These are phyloP conservation scores for Diachrysia chrysitis DNA, from an alignment of 2,888 invertebrate species.

Conservation along the genomic window DNA sequence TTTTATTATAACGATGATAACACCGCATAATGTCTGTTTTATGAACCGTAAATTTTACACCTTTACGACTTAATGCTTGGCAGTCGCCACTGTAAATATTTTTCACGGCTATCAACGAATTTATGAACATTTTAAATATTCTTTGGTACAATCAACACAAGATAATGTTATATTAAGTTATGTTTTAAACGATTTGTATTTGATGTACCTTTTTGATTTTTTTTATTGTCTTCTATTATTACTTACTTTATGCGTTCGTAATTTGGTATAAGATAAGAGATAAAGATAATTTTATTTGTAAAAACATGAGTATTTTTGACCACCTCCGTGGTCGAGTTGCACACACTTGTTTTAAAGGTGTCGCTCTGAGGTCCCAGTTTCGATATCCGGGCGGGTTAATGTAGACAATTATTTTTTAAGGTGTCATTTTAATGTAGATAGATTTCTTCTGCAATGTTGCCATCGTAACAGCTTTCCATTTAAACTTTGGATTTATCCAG, in stretches of 20 bases:
- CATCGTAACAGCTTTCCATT: too few relatives aligned
- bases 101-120: conserved; percentile 66
- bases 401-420: too few relatives aligned
- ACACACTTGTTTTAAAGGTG: too few relatives aligned
- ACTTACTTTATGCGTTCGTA: not conserved
- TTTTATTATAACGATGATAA: conserved; percentile 59
- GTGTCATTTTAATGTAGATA: not conserved
- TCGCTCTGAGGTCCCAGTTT: too few relatives aligned
- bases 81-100: conserved; percentile 66
- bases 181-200: conserved; percentile 12
- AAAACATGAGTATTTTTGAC: too few relatives aligned
- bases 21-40: conserved; percentile 61
- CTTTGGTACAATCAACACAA: conserved; percentile 50
- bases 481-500: too few relatives aligned
- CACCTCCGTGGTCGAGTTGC: too few relatives aligned
- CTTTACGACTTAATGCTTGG: conserved; percentile 69
- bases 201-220: not conserved
- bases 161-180: conserved; percentile 54
- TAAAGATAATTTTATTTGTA: too few relatives aligned
- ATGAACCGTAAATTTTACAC: conserved; percentile 74
- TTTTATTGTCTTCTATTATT: not conserved
- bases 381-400: too few relatives aligned
- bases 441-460: not conserved
- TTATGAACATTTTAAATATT: conserved; percentile 65
- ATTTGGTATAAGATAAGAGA: not conserved